A percentile compares a stretch with the other conserved stretches of the same genome.
Conservation (phyloP, 2,888 invertebrate genomes). For the Nephrocerus scutellatus region DNA sequence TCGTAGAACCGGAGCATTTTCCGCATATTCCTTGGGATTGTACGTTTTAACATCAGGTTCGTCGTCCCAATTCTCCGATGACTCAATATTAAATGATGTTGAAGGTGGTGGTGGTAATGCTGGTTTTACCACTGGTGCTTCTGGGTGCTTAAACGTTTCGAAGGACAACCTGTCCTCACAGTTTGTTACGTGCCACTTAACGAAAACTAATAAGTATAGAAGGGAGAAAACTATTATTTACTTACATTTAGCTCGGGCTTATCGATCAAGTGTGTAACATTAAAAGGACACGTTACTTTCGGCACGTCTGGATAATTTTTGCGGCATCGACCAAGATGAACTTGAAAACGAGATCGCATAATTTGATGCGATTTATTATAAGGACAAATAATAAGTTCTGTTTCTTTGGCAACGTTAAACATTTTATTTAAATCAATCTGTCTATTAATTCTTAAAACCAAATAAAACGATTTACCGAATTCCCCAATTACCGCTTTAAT, state of each 20-base stretch:
- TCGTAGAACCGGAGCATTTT: conserved; percentile 25
- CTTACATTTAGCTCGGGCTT: conserved; percentile 23
- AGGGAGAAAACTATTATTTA: not conserved
- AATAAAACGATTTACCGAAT: too few relatives aligned
- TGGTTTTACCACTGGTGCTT: conserved; percentile 3
- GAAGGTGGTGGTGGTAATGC: conserved; percentile 10
- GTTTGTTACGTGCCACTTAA: conserved; percentile 24
- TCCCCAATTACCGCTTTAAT: too few relatives aligned
- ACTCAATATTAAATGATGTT: conserved; percentile 14
- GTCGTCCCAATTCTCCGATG: conserved; percentile 27
- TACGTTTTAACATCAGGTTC: conserved; percentile 25
- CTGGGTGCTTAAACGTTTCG: conserved; percentile 21
- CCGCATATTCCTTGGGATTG: conserved; percentile 24
- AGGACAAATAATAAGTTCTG: too few relatives aligned
- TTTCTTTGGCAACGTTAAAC: too few relatives aligned
- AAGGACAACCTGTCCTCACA: conserved; percentile 23
- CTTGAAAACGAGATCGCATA: conserved; percentile 23
- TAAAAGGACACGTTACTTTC: conserved; percentile 23
- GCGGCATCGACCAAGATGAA: conserved; percentile 25
- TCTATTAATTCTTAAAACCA: too few relatives aligned
- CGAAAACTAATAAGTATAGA: not conserved
- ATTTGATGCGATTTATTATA: conserved; percentile 48
- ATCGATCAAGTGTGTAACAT: conserved; percentile 24
- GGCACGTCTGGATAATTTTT: conserved; percentile 19
- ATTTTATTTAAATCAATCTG: too few relatives aligned